Base-by-base conservation (phyloP, 2,888 invertebrate species). In the Andrena trimmerana region DNA sequence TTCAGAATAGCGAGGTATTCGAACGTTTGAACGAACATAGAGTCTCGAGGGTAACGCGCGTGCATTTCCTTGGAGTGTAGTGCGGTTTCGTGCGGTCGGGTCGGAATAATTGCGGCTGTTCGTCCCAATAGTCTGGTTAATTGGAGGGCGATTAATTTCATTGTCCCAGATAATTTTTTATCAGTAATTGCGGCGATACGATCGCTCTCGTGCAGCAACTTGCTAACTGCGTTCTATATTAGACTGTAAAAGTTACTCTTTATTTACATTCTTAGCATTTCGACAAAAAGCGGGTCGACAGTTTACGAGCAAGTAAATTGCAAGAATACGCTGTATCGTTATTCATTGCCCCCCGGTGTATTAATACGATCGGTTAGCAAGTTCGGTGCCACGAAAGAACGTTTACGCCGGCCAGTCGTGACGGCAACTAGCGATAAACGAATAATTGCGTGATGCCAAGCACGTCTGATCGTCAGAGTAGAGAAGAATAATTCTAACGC, bases 1-100 rank as follows among this genome's bases (percentile, higher is more conserved):
- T 73, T 65, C 66, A 57, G 68, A 69, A 72, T 69, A 16, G 63
- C 13, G 31, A 69, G 31, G n/a, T 31, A 8, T 36, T 13, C 63
- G 36, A 63, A 63, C 20, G 63, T 36, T 63, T 2, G 63, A n/a
- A 36, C 36, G n/a, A 36, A 33, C 63, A 36, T 36, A 31, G n/a
- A 31, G 16, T 2, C 16, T 31, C 4, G 42, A 42, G 42, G 52
- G 20, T 20, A 52, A 20, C 52, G 20, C 20, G 52, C 20, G 8
- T 52, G 52, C 8, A 52, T 57, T 57, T 27, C 24, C 27, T 24
- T 20, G 57, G 7, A 52, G 20, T 4, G 57, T 24, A 10, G 24
- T 1, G 24, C 13, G 57, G 24, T 24, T 57, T 57, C 57, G 24
- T 24, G 24, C 57, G 24, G 54, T 24, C n/a, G 54, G 24, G 13